phyloP scores from a whole-genome alignment of 2,113 vertebrate genomes.

The Lepidothrix coronata region DNA sequence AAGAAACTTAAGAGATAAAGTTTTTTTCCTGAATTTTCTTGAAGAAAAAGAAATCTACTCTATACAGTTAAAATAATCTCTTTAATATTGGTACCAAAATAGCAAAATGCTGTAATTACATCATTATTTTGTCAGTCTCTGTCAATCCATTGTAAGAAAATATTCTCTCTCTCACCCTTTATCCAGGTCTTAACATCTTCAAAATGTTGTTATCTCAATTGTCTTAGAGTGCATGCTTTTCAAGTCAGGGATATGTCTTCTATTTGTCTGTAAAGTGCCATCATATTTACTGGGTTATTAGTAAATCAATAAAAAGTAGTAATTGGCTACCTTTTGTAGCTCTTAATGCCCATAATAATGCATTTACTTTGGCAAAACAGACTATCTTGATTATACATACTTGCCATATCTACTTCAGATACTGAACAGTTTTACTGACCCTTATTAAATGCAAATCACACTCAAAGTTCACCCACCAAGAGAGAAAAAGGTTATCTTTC shows the following conservation, averaged over 20 bases:
- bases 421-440: background rate
- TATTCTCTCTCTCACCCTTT: constrained; percentile 40
- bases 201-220: constrained; percentile 12
- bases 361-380: background rate
- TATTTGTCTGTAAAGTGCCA: background rate
- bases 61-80: background rate
- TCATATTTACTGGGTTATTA: background rate
- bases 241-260: background rate
- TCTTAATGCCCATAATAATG: background rate
- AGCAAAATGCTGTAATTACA: constrained; percentile 66
- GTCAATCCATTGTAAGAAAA: constrained; percentile 55
- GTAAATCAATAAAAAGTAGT: background rate
- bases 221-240: background rate
- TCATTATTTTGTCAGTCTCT: constrained; percentile 70
- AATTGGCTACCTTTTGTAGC: background rate
- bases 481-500: background rate
- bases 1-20: background rate
- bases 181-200: constrained; percentile 61
- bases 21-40: constrained; percentile 6
- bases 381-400: background rate
- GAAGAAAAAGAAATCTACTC: background rate
- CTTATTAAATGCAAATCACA: background rate
- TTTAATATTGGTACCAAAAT: constrained; percentile 60
- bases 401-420: background rate
- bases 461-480: background rate